Percentiles rank a stretch among this genome's conserved stretches.
These are phyloP conservation scores for Sanderia malayensis DNA, from an alignment of 30 jellyfish, hydroid and myxozoan genomes.

Conservation along the genomic window DNA sequence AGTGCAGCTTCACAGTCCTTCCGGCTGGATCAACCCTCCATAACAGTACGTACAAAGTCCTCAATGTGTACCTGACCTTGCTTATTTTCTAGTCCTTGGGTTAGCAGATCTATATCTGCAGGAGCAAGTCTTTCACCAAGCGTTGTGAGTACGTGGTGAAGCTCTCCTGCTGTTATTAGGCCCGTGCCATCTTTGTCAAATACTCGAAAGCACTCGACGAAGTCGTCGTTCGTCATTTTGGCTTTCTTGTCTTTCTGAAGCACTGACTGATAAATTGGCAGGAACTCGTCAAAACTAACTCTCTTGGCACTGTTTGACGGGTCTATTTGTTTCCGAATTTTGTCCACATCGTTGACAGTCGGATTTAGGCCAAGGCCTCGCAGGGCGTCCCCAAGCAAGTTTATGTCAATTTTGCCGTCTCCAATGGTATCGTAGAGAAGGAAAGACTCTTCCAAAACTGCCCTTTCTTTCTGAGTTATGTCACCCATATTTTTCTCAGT, in stretches of 20 bases:
- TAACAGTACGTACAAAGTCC: slow-evolving; percentile 83
- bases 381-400: slow-evolving; percentile 83
- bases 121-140: slow-evolving; percentile 91
- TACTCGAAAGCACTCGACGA: slow-evolving; percentile 96
- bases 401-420: slow-evolving; percentile 83
- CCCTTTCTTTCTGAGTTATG: slow-evolving; percentile 85
- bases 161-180: slow-evolving; percentile 93
- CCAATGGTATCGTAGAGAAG: slow-evolving; percentile 90
- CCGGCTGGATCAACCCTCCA: slow-evolving; percentile 64
- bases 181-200: slow-evolving; percentile 94
- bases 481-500: slow-evolving; percentile 73
- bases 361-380: slow-evolving; percentile 98
- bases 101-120: slow-evolving; percentile 78
- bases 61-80: slow-evolving; percentile 91
- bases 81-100: slow-evolving; percentile 94
- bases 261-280: slow-evolving; percentile 85
- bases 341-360: slow-evolving; percentile 83
- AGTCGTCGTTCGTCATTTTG: slow-evolving; percentile 66
- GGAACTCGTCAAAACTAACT: slow-evolving; percentile 83
- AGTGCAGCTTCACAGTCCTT: no score
- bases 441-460: slow-evolving; percentile 82
- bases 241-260: slow-evolving; percentile 67
- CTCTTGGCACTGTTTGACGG: slow-evolving; percentile 73
- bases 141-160: slow-evolving; percentile 92
- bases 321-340: slow-evolving; percentile 79